These are phyloP conservation scores for Gymnoscelis rufifasciata DNA, from an alignment of 2,888 invertebrate genomes.

Conservation along the genomic window DNA sequence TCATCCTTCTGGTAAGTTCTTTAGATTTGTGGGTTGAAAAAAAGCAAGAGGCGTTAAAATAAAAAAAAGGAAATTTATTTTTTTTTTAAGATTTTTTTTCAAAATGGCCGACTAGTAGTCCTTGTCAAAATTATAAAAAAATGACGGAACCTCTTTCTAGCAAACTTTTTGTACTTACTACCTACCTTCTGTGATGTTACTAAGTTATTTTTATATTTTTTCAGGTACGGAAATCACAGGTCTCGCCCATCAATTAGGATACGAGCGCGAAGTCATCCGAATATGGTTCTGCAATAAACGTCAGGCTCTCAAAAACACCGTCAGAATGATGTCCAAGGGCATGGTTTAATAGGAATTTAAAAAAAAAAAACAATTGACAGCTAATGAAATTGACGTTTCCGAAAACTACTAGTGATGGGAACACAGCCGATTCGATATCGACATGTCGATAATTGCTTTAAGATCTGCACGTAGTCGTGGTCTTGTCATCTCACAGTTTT, in stretches of 20 bases:
- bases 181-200: neutral
- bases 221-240: constrained; percentile 98
- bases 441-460: constrained; percentile 37
- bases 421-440: constrained; percentile 35
- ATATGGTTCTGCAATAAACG: constrained; percentile 99
- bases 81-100: too few relatives aligned
- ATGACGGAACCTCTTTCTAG: too few relatives aligned
- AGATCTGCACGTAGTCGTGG: constrained; percentile 49
- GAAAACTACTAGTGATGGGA: constrained; percentile 39
- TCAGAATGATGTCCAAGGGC: constrained; percentile 94
- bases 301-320: constrained; percentile 98
- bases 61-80: too few relatives aligned
- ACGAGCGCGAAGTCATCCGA: constrained; percentile 97
- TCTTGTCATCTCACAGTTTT: constrained; percentile 44
- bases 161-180: neutral
- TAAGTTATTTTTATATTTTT: constrained; percentile 43
- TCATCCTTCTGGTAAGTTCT: constrained; percentile 92
- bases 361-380: constrained; percentile 23
- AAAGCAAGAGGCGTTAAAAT: too few relatives aligned
- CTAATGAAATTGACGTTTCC: constrained; percentile 20
- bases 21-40: too few relatives aligned
- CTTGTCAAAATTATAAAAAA: too few relatives aligned
- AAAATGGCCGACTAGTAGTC: too few relatives aligned
- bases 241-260: constrained; percentile 95
- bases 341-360: constrained; percentile 79